Evolutionary conservation across 2,797 vertebrate species (phyloP), one percentile per base, ranked within the genome.

Genomic region (Salmo trutta): DNA sequence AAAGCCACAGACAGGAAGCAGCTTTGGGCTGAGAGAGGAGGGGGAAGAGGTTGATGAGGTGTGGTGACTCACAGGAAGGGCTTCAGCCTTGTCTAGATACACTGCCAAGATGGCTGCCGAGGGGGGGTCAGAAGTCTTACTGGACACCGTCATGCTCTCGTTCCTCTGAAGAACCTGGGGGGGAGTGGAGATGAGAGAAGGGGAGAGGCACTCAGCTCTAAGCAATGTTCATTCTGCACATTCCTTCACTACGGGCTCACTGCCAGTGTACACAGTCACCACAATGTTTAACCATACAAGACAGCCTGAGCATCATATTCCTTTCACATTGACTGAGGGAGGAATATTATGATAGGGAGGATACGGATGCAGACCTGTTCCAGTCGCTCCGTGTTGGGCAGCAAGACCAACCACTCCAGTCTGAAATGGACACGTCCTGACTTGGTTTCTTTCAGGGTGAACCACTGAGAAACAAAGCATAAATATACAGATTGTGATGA

Each of bases 21-120:
- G 71, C 85, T 71, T 47, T 76, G 73, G 76, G 41, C 66, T 17
- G 24, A 66, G 75, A 80, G 80, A 64, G 31, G 73, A n/a, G 8
- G 68, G 41, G 41, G 41, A 10, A 47, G 12, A 47, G 41, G 41
- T 72, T 2, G 47, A 71, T 16, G 81, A 78, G 83, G 51, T 68
- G 75, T 24, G 75, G 29, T 84, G 85, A 96, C 97, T 96, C 92
- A 98, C 97, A n/a, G 97, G 97, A 86, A 98, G 96, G 1, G 95
- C 96, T 87, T 97, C 96, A n/a, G 96, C 97, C 70, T 95, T 95
- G 83, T 98, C 97, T 88, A 98, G 90, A 91, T 98, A 98, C 8
- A 98, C 85, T 2, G 95, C 94, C 83, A 98, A 92, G 84, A 98
- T 96, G 87, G 97, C 96, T 0, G 97, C 92, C 0, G 97, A 97